Conservation (phyloP, 2,888 invertebrate species). For the Caenorhabditis sp. region DNA sequence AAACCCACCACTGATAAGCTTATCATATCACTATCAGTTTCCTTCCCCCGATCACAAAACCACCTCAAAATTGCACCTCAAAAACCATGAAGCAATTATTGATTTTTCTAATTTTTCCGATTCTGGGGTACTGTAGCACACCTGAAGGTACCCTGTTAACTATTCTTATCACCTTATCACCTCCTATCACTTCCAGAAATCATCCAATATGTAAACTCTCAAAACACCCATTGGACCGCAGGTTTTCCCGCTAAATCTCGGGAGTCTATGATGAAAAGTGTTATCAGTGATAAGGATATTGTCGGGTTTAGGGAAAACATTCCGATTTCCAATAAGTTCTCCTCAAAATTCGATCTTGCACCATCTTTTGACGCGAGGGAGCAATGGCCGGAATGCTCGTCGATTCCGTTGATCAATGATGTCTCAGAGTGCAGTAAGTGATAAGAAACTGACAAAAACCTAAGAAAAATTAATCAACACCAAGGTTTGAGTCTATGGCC, state of each 20-base stretch:
- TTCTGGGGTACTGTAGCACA: not conserved
- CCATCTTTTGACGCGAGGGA: conserved; percentile 62
- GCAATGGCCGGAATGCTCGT: conserved; percentile 59
- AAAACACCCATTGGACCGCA: conserved; percentile 10
- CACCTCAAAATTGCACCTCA: no score
- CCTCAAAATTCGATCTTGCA: not conserved
- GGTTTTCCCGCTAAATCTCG: conserved; percentile 5
- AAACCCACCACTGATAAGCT: conserved; percentile 1
- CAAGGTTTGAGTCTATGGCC: not conserved
- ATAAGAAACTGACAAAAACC: conserved; percentile 80
- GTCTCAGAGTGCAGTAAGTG: conserved; percentile 86
- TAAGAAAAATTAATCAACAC: no score
- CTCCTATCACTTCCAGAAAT: not conserved
- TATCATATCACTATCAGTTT: no score
- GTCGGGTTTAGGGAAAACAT: conserved; percentile 9
- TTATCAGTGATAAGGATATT: conserved; percentile 7
- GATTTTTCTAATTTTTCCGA: not conserved
- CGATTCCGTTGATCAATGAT: conserved; percentile 60
- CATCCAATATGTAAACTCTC: conserved; percentile 5
- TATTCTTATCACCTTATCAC: not conserved
- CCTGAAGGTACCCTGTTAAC: not conserved
- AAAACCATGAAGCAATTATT: not conserved
- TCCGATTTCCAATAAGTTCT: not conserved
- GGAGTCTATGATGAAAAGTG: conserved; percentile 12
- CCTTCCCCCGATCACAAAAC: no score